Base-by-base conservation (phyloP, 2,888 invertebrate genomes). In the Camponotus fellah region DNA sequence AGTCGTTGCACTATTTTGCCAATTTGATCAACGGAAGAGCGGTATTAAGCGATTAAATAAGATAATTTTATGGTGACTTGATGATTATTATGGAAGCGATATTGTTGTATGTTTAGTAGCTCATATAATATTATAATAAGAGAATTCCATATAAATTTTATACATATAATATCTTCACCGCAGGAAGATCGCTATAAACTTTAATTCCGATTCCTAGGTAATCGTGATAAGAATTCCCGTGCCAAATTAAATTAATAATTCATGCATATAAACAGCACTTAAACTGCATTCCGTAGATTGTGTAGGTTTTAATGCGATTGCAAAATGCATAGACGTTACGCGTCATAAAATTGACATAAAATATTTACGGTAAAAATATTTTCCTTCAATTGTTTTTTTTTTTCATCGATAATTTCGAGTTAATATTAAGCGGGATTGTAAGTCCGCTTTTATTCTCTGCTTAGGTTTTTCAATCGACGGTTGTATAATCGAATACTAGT, bases 181-280 rank as follows among this genome's bases (percentile, higher is more conserved):
- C 12, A 26, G 49, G 4, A 66, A 26, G 17, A 40, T 77, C 14
- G 26, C 26, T 40, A 58, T 69, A 77, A 69, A 77, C 2, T 40
- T 69, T 43, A n/a, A 40, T 32, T 12, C 12, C 40, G 40, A 77
- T 77, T 68, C 6, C 2, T 68, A n/a, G 65, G 2, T 75, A 75
- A 75, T 65, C 10, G 40, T 12, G 34, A 26, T 12, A 68, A 53
- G 9, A 53, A 56, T 12, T 26, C 46, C 26, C 66, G 37, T 37
- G n/a, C 40, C 32, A 56, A 40, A 69, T 77, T 68, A 69, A 53
- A 12, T 56, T 68, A 77, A 77, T 53, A 68, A 68, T 40, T 77
- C 56, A 69, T 32, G 5, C 32, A 37, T 32, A 68, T 77, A 32
- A n/a, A 32, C 21, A 32, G 32, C n/a, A 69, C 40, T 77, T 40